Base-by-base conservation (phyloP, 2,888 invertebrate genomes). In the Lasioglossum oenotherae region DNA sequence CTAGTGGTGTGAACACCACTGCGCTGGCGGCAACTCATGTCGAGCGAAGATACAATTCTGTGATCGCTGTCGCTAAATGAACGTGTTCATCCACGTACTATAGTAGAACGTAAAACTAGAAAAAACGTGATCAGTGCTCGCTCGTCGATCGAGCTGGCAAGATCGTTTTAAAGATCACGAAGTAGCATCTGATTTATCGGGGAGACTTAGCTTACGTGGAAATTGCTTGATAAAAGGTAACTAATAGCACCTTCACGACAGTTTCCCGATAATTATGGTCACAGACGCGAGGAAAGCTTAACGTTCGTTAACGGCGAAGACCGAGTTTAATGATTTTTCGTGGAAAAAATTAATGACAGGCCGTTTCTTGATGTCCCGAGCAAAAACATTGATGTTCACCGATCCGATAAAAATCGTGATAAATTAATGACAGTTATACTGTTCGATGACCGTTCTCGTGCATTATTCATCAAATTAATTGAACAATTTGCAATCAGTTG, bases 181-280 rank as follows among this genome's bases (percentile, higher is more conserved):
- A 75, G 81, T 81, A 82, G 74, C 75, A 53, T 67, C 77, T 53
- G 87, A 89, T 84, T 82, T 80, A 80, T 82, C 77, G 49, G 44
- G 73, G 71, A 88, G 84, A 86, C 89, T 88, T 84, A 71, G 60
- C 75, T 82, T 77, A 80, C 82, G 77, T 82, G 82, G 78, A 86
- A 89, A 89, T 89, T 91, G 80, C 84, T 89, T 82, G 91, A 91
- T 90, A 88, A 90, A 85, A 77, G 73, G 85, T 90, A 91, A 91
- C 85, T 90, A 90, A 90, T 90, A 88, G 85, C 86, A 71, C 82
- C 81, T 67, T 82, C 78, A 14, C 77, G 87, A 86, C 86, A 82
- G 84, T 76, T 87, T 82, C 84, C 86, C 86, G 87, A 85, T 90
- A 89, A 90, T 88, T 87, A 85, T 75, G 81, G 84, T 73, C 80